Evolutionary conservation across 1,140 invertebrate genomes (phyloP), one percentile per base, ranked within the genome.

Genomic region (Notospermus geniculatus): DNA sequence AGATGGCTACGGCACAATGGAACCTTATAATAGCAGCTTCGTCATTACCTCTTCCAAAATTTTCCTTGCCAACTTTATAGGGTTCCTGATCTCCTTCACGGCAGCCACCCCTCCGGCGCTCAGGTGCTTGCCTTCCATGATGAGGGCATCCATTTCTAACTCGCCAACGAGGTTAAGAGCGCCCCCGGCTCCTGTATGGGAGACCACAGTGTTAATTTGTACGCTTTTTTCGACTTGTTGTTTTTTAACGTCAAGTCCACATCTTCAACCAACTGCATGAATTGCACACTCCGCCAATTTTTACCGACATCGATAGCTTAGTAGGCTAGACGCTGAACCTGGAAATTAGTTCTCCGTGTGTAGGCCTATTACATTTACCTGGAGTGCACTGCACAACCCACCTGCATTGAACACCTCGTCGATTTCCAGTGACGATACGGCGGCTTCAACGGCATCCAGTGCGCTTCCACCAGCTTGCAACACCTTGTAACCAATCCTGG

Each of bases 131-230:
- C 91, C 90, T 66, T 89, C 84, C 85, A 90, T 89, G 19, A 92
- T 84, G 54, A 88, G 85, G 1, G 90, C 89, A 79, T 92, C 90
- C 87, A 91, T 87, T 81, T 91, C 88, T 0, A 91, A 86, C 15
- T 78, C 70, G 15, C 75, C 75, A 28, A 70, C 66, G 9, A 61
- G 27, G 27, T 71, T 78, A 29, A 77, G 54, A 9, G 74, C 73
- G 0, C 75, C 73, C 4, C 76, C 76, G 9, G 68, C 72, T 9
- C 74, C 76, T 78, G 43, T n/a, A 54, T 41, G 30, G 39, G 23
- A 53, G n/a, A n/a, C n/a, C n/a, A n/a, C n/a, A n/a, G n/a, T n/a
- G n/a, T n/a, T n/a, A n/a, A n/a, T n/a, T n/a, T n/a, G n/a, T n/a
- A n/a, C n/a, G n/a, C n/a, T n/a, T n/a, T n/a, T n/a, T n/a, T n/a